phyloP scores from a whole-genome alignment of 2,113 vertebrate species.

The Copsychus sechellarum region DNA sequence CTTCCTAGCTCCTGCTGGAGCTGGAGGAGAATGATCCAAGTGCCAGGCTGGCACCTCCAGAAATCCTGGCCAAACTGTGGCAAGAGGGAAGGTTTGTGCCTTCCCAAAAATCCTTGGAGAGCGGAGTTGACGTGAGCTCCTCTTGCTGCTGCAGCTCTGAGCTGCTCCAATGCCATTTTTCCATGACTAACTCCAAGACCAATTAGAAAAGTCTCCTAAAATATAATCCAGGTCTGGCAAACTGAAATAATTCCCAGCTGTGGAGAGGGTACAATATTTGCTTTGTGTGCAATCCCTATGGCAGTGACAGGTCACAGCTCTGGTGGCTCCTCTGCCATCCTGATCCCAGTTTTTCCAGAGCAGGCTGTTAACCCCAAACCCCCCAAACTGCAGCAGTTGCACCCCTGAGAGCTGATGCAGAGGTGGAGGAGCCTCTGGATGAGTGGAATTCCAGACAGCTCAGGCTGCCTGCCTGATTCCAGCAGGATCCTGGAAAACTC shows the following conservation, averaged over 20 bases:
- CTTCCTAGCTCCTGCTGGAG: not conserved
- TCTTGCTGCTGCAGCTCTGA: not conserved
- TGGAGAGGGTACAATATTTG: not conserved
- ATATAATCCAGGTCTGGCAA: not conserved
- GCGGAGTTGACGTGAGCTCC: accelerated
- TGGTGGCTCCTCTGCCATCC: not conserved
- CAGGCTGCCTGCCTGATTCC: not conserved
- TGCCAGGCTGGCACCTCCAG: not conserved
- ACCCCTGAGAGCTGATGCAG: not conserved
- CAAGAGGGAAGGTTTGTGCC: not conserved
- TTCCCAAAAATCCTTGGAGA: not conserved
- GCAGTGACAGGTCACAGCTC: not conserved
- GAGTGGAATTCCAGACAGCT: not conserved
- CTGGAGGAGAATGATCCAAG: not conserved
- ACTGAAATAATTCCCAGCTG: not conserved
- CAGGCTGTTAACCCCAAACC: not conserved
- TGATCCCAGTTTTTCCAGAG: not conserved
- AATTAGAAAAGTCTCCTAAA: not conserved
- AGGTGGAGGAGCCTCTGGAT: not conserved
- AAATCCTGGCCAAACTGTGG: not conserved
- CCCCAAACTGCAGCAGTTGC: not conserved
- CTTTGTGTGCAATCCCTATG: accelerated
- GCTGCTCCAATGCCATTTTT: accelerated
- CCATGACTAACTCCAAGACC: not conserved
- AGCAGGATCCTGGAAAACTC: not conserved